Percentiles rank a stretch among this genome's conserved stretches.
phyloP scores from a whole-genome alignment of 2,888 invertebrate genomes.

The Orthonevra nobilis region DNA sequence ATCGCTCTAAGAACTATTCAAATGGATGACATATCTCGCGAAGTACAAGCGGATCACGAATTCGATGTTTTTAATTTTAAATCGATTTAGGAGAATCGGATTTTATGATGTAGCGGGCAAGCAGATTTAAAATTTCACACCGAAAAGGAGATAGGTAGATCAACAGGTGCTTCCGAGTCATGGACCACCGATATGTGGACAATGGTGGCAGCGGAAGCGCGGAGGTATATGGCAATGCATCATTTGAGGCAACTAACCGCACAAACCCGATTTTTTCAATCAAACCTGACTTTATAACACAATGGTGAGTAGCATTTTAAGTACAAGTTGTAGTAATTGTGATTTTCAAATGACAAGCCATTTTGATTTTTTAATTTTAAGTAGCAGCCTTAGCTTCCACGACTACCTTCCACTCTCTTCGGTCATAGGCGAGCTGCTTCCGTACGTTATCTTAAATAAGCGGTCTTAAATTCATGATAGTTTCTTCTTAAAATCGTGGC shows the following conservation, averaged over 20 bases:
- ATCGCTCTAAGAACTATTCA: constrained; percentile 29
- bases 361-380: too few relatives aligned
- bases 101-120: constrained; percentile 54
- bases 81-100: constrained; percentile 48
- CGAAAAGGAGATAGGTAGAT: constrained; percentile 42
- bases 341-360: too few relatives aligned
- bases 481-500: too few relatives aligned
- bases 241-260: constrained; percentile 83
- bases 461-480: too few relatives aligned
- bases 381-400: too few relatives aligned
- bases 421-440: too few relatives aligned
- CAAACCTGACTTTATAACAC: constrained; percentile 88
- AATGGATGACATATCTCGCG: constrained; percentile 51
- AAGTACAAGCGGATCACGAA: constrained; percentile 26
- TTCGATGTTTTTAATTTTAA: constrained; percentile 42
- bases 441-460: too few relatives aligned
- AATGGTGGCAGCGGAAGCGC: constrained; percentile 50
- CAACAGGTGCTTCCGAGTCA: constrained; percentile 48
- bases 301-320: constrained; percentile 91
- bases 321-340: too few relatives aligned
- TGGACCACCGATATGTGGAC: constrained; percentile 63
- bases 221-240: constrained; percentile 77
- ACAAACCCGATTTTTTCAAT: constrained; percentile 88
- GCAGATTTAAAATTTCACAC: constrained; percentile 42
- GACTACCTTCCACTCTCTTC: too few relatives aligned